Conservation (phyloP, 2,797 vertebrate genomes). For the Apogon talboti region DNA sequence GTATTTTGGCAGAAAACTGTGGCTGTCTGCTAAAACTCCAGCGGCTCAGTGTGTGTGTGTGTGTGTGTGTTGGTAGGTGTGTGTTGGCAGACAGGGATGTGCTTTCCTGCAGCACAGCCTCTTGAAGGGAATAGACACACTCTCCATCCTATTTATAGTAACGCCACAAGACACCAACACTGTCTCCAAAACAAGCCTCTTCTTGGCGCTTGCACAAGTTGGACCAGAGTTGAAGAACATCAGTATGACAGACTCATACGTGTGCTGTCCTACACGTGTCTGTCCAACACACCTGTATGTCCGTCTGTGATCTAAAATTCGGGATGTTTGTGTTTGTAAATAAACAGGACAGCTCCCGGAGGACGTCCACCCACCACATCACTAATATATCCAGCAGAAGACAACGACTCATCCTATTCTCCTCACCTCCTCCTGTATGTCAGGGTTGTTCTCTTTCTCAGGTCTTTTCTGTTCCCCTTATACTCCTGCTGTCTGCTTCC, state of each 20-base stretch:
- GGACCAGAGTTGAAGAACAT: background rate
- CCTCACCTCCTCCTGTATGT: constrained; percentile 15
- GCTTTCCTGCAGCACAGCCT: constrained; percentile 58
- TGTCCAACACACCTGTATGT: constrained; percentile 2
- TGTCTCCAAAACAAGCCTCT: constrained; percentile 45
- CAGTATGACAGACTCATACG: background rate
- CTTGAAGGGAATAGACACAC: constrained; percentile 58
- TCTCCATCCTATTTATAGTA: constrained; percentile 73
- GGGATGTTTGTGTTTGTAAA: constrained; percentile 43
- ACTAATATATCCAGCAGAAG: constrained; percentile 36
- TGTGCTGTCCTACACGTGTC: constrained; percentile 6
- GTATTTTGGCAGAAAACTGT: background rate
- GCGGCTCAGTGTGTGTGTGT: constrained; percentile 5
- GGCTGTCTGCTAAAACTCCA: constrained; percentile 34
- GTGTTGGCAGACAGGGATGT: constrained; percentile 51
- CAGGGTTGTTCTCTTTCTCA: constrained; percentile 22
- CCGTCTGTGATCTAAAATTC: constrained; percentile 19
- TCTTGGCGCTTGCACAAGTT: constrained; percentile 44
- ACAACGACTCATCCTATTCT: constrained; percentile 15
- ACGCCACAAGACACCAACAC: constrained; percentile 54
- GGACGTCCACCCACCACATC: constrained; percentile 32
- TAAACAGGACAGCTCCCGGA: constrained; percentile 57
- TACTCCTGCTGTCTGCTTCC: constrained; percentile 34
- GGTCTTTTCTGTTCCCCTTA: too few relatives aligned
- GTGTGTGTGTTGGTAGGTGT: constrained; percentile 37